Evolutionary conservation across 92 coral and sea anemone genomes (phyloP), one percentile per base, ranked within the genome.

Genomic region (Siderastrea siderea): DNA sequence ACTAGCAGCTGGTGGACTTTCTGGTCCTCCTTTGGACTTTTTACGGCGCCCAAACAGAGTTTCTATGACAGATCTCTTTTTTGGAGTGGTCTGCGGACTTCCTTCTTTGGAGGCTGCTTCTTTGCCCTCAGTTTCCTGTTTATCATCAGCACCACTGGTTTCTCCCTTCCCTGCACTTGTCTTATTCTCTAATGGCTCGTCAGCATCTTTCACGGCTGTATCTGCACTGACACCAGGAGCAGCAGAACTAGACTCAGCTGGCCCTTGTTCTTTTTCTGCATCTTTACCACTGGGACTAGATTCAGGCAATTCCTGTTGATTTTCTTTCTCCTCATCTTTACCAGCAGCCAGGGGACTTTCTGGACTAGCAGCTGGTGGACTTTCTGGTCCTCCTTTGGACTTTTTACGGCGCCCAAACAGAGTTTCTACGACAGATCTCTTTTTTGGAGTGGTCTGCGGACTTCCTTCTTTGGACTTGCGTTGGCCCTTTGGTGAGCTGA

Each of bases 11-110:
- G 72, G 73, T 9, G 79, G 73, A 48, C 80, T 84, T 59, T 73
- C 79, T 11, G 81, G 52, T 4, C 73, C 52, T 17, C 87, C 87
- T 84, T 84, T 84, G 6, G 80, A 74, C 59, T 84, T 84, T 50
- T 74, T 84, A 19, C 52, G 74, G 9, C 72, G 72, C 65, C 87
- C 80, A 73, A 84, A 50, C 73, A 84, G 55, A 49, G 80, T 7
- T 12, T 58, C 80, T 47, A 84, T 48, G 53, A 74, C 64, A 38
- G 73, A 47, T 16, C 59, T 84, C 53, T 52, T 51, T 65, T 51
- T 84, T 19, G 87, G 73, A 6, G 72, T 5, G 17, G 62, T 43
- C 47, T 84, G 87, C 19, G 87, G 81, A 13, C 81, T 84, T 74
- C 63, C 86, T 46, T 82, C 68, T 49, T 15, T 49, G 38, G 13